These are phyloP conservation scores for Tromatobia lineatoria DNA, from an alignment of 2,888 invertebrate genomes.

Conservation along the genomic window DNA sequence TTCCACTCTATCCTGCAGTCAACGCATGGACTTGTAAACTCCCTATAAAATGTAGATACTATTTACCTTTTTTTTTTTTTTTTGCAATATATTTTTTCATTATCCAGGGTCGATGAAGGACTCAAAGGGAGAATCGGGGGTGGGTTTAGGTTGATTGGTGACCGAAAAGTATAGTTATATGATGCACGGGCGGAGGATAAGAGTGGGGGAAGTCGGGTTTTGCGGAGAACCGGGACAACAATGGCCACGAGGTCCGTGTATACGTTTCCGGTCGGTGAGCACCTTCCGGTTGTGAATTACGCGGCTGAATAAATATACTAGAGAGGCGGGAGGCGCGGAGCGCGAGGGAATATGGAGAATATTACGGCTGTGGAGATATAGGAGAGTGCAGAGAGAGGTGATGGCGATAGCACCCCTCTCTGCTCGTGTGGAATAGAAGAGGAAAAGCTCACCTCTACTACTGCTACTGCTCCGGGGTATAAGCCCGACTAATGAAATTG, in stretches of 20 bases:
- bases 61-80: slow-evolving; percentile 11
- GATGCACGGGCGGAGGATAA: neutral
- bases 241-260: slow-evolving; percentile 81
- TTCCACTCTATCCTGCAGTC: slow-evolving; percentile 25
- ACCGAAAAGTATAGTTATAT: slow-evolving; percentile 15
- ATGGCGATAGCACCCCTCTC: slow-evolving; percentile 6
- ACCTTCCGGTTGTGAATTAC: slow-evolving; percentile 85
- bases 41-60: slow-evolving; percentile 3
- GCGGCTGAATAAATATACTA: slow-evolving; percentile 83
- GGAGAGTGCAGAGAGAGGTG: slow-evolving; percentile 30
- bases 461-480: slow-evolving; percentile 53
- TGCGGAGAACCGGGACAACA: slow-evolving; percentile 77
- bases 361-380: slow-evolving; percentile 41
- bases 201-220: slow-evolving; percentile 43
- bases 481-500: slow-evolving; percentile 83
- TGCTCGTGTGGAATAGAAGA: slow-evolving; percentile 22
- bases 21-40: neutral
- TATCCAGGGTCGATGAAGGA: slow-evolving; percentile 48
- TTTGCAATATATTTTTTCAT: slow-evolving; percentile 53
- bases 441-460: neutral
- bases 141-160: slow-evolving; percentile 57
- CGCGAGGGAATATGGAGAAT: slow-evolving; percentile 50
- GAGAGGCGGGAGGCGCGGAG: neutral
- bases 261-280: slow-evolving; percentile 84
- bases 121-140: slow-evolving; percentile 15